Evolutionary conservation across 2,888 invertebrate genomes (phyloP), one percentile per base, ranked within the genome.

Genomic region (Dioctria rufipes): DNA sequence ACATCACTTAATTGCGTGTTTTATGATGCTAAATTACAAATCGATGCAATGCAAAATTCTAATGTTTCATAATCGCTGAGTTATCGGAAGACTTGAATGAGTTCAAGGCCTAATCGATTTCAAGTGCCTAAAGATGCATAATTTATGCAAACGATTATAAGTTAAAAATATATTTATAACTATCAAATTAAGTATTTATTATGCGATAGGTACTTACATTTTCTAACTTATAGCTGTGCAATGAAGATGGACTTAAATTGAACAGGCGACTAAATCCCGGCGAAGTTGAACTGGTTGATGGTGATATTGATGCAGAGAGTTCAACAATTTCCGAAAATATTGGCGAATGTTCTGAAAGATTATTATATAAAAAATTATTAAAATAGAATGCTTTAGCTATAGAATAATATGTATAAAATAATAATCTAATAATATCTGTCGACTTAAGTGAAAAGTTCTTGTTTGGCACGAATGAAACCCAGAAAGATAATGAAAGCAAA

Each of bases 221-320:
- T 81, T 87, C 84, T 67, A 84, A 78, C 63, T 84, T 86, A 81
- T 88, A 87, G 60, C 60, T 73, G 60, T 58, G 73, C 1, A 73
- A 58, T n/a, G 73, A 83, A 83, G 85, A 84, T 11, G 88, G 88
- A 83, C 89, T 88, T 78, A 88, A 82, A 78, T 85, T 89, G 79
- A 88, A 88, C 8, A 88, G 85, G 49, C 88, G 85, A 80, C 86
- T 87, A 82, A 88, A 84, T 13, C 86, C 86, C 3, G 88, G 88
- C 0, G 88, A 88, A 40, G 85, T 86, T 37, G 86, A 87, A 81
- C 87, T 86, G 3, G 86, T 86, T 0, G 86, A 85, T 13, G 88
- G 86, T 6, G 88, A 88, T 66, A 88, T 86, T 3, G 86, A 85
- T 49, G 85, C 85, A 60, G 86, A 78, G 2, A 81, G 49, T 58